phyloP scores from a whole-genome alignment of 2,113 vertebrate genomes.

The Corydoras maculifer region DNA sequence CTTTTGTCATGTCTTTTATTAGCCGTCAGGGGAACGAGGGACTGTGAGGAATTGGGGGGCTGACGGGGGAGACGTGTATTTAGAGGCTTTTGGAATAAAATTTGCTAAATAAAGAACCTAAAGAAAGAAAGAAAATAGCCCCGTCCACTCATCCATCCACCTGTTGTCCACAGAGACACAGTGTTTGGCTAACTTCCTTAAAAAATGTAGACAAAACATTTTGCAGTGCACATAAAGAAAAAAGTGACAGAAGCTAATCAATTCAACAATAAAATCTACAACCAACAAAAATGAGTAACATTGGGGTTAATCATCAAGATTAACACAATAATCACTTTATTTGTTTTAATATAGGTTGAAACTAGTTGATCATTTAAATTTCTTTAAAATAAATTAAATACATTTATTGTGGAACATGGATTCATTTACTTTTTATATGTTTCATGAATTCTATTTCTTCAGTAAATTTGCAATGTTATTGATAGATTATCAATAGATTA shows the following conservation, averaged over 20 bases:
- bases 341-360: neutral
- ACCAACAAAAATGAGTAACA: no score
- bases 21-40: constrained; percentile 40
- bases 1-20: constrained; percentile 60
- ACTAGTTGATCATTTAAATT: neutral
- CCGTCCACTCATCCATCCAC: constrained; percentile 39
- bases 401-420: no score
- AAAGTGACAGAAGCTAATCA: no score
- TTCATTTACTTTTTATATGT: no score
- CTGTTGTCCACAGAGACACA: constrained; percentile 53
- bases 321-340: neutral
- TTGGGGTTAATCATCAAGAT: neutral
- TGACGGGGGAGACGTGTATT: constrained; percentile 37
- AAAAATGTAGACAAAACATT: no score
- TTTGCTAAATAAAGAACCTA: neutral
- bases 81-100: constrained; percentile 6
- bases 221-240: no score
- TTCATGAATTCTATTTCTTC: no score
- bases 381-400: neutral
- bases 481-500: no score
- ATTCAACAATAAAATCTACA: no score
- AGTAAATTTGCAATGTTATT: no score
- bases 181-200: no score
- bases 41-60: constrained; percentile 41
- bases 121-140: constrained; percentile 33